Base-by-base conservation (phyloP, 1,140 invertebrate genomes). In the Drosophila carrolli region DNA sequence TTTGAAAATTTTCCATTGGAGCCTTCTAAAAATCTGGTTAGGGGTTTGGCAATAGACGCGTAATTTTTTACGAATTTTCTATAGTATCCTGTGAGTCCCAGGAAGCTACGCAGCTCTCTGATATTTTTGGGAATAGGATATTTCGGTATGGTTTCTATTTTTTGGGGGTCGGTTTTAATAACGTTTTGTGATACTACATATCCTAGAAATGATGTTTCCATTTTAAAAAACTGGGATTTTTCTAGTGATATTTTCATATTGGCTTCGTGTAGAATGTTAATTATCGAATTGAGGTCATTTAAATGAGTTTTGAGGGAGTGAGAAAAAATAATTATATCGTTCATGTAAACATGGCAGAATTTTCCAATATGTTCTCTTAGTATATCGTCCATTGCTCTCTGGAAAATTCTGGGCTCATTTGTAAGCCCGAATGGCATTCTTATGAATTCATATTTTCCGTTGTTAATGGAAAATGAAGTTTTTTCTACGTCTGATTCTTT, bases 361-460 rank as follows among this genome's bases (percentile, higher is more conserved):
- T 14, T 41, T n/a, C 40, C 40, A n/a, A 41, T 41, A n/a, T 41
- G 40, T n/a, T 41, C 40, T 41, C 8, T 32, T 8, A 8, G 29
- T 32, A 41, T 41, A 41, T 41, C n/a, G 40, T 41, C 40, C 40
- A 41, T 14, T 41, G n/a, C 40, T 41, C 40, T 41, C n/a, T 41
- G 40, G n/a, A 14, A 41, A 2, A 41, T 14, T 41, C 40, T n/a
- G 7, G 13, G 40, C n/a, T 5, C 40, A n/a, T 41, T 41, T 41
- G 13, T 41, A 41, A 41, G n/a, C 4, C 40, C n/a, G 14, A 41
- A 41, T 14, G 6, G 40, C 40, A 41, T 14, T 41, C 40, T 40
- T 40, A 14, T 7, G 0, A n/a, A 23, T 23, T 23, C 23, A 3
- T 23, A 23, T 23, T 23, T 23, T 23, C 23, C 23, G 23, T 41